Conservation (phyloP, 2,888 invertebrate species). For the Fragum sueziense region DNA sequence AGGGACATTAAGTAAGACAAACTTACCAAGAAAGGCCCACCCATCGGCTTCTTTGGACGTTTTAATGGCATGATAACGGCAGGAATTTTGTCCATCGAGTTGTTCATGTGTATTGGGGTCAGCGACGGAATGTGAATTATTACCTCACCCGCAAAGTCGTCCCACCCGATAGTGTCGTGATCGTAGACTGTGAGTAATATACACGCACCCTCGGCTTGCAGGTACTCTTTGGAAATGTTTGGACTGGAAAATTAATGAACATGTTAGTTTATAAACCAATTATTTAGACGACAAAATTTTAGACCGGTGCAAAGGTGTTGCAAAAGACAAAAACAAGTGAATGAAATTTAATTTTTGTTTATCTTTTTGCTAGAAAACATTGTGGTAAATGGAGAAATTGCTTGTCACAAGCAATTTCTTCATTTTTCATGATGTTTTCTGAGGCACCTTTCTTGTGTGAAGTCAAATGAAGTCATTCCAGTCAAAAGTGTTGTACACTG, state of each 20-base stretch:
- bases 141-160: constrained; percentile 79
- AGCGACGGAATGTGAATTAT: constrained; percentile 69
- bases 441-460: no score
- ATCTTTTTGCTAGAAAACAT: no score
- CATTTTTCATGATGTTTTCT: no score
- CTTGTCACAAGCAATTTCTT: no score
- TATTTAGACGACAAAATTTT: not conserved
- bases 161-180: constrained; percentile 70
- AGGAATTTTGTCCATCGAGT: constrained; percentile 70
- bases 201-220: constrained; percentile 67
- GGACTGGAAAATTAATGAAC: constrained; percentile 62
- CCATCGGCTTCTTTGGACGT: constrained; percentile 60
- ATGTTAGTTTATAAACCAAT: not conserved
- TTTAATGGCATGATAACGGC: constrained; percentile 75
- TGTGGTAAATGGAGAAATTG: no score
- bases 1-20: no score
- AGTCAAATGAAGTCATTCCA: constrained; percentile 79
- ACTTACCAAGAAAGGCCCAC: constrained; percentile 74
- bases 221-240: constrained; percentile 68
- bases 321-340: no score
- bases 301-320: no score
- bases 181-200: constrained; percentile 74
- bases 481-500: constrained; percentile 72
- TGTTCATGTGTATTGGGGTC: constrained; percentile 60
- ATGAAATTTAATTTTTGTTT: no score